phyloP scores from a whole-genome alignment of 2,888 invertebrate genomes.

The Ormia ochracea region DNA sequence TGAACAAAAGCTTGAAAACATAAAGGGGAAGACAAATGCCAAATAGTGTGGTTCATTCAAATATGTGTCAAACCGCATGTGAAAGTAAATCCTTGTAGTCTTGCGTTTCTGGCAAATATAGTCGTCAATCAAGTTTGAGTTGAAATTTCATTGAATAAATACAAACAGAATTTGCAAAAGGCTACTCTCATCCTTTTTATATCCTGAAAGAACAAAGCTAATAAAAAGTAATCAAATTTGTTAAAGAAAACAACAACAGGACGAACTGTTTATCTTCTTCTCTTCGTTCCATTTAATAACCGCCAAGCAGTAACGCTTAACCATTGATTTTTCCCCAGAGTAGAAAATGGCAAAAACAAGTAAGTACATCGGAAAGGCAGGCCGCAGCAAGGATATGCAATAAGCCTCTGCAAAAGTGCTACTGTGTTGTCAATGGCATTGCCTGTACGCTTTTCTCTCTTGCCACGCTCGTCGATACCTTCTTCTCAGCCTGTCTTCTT shows the following conservation, averaged over 20 bases:
- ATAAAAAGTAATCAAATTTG: conserved; percentile 39
- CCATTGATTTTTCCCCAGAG: conserved; percentile 61
- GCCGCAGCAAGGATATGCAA: conserved; percentile 20
- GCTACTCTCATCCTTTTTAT: not conserved
- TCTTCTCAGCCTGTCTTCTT: not conserved
- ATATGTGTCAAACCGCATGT: conserved; percentile 23
- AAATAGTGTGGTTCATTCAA: conserved; percentile 10
- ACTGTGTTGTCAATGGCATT: conserved; percentile 42
- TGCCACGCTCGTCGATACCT: too few relatives aligned
- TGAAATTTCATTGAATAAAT: conserved; percentile 2
- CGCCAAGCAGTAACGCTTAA: conserved; percentile 48
- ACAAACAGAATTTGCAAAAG: not conserved
- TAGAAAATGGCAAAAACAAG: not conserved
- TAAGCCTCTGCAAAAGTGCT: conserved; percentile 14
- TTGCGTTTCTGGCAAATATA: conserved; percentile 5
- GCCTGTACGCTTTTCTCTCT: not conserved
- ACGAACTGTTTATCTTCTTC: not conserved
- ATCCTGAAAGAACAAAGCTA: not conserved
- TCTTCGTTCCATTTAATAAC: conserved; percentile 27
- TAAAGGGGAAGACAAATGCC: not conserved
- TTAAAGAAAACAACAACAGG: conserved; percentile 46
- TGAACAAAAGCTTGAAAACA: not conserved
- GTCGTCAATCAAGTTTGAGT: conserved; percentile 18
- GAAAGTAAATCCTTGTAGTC: not conserved
- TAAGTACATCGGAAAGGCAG: not conserved